A percentile compares a stretch with the other conserved stretches of the same genome.
phyloP scores from a whole-genome alignment of 2,888 invertebrate genomes.

The Drosophila stalkeri region DNA sequence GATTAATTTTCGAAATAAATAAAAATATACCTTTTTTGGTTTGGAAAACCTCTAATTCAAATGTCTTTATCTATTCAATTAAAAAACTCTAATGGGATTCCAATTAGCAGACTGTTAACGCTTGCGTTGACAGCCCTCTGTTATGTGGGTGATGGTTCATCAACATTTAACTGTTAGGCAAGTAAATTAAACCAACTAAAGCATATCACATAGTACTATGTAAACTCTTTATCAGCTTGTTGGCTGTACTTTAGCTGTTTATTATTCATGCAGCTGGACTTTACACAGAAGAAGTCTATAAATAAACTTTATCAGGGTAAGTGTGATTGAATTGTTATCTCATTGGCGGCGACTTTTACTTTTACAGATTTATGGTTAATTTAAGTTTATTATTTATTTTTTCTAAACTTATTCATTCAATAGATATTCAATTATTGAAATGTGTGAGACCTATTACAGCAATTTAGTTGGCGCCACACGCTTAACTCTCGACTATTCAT shows the following conservation, averaged over 20 bases:
- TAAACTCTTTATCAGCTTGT: constrained; percentile 12
- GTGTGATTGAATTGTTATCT: constrained; percentile 1
- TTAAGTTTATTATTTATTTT: neutral
- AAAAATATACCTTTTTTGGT: constrained; percentile 70
- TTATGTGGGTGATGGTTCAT: neutral
- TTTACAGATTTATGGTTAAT: neutral
- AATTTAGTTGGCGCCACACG: constrained; percentile 23
- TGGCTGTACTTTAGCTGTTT: neutral
- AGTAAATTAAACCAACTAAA: neutral
- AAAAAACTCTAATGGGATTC: neutral
- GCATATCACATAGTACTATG: neutral
- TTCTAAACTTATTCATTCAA: neutral
- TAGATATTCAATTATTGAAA: constrained; percentile 7
- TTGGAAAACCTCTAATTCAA: constrained; percentile 63
- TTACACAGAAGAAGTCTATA: constrained; percentile 2
- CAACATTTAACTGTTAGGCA: constrained; percentile 11
- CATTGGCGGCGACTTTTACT: neutral
- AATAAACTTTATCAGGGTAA: constrained; percentile 32
- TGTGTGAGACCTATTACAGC: constrained; percentile 3
- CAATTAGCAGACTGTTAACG: neutral
- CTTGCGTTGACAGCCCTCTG: constrained; percentile 4
- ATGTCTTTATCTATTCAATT: constrained; percentile 4
- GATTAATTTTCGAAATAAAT: constrained; percentile 57
- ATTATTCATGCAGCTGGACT: constrained; percentile 16
- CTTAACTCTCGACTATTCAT: constrained; percentile 27